Evolutionary conservation across 92 coral and sea anemone species (phyloP).

Genomic region (Phenganax stokvisi): DNA sequence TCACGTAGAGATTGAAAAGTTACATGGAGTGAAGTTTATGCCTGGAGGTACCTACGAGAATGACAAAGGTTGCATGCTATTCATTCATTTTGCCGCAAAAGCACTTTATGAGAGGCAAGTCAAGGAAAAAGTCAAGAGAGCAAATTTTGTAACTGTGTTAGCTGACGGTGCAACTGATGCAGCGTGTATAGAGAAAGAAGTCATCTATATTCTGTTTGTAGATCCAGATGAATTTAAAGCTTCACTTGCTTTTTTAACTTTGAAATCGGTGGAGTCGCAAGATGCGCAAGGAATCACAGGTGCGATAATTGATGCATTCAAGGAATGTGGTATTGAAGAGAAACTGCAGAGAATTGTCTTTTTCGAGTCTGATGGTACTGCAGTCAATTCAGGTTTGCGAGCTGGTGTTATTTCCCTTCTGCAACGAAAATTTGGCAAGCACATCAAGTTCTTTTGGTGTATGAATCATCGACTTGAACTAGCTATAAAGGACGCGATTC

Average conservation of each 20-base stretch:
- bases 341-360: slow-evolving; percentile 50
- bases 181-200: slow-evolving; percentile 54
- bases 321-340: slow-evolving; percentile 49
- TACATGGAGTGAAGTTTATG: slow-evolving; percentile 48
- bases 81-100: slow-evolving; percentile 54
- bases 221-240: slow-evolving; percentile 61
- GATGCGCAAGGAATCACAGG: slow-evolving; percentile 55
- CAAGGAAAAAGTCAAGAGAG: slow-evolving; percentile 53
- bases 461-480: slow-evolving; percentile 52
- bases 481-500: slow-evolving; percentile 53
- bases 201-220: slow-evolving; percentile 54
- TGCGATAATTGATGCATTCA: slow-evolving; percentile 48
- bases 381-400: slow-evolving; percentile 51
- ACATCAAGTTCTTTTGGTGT: slow-evolving; percentile 58
- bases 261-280: slow-evolving; percentile 59
- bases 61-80: slow-evolving; percentile 53
- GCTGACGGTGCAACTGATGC: slow-evolving; percentile 54
- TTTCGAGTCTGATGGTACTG: slow-evolving; percentile 64
- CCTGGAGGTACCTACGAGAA: slow-evolving; percentile 47
- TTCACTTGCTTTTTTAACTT: slow-evolving; percentile 48
- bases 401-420: slow-evolving; percentile 54
- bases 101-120: slow-evolving; percentile 50
- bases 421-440: slow-evolving; percentile 48
- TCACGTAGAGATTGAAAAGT: slow-evolving; percentile 47
- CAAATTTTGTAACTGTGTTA: slow-evolving; percentile 56